Conservation (phyloP, 2,113 vertebrate genomes). For the Chionomys nivalis region DNA sequence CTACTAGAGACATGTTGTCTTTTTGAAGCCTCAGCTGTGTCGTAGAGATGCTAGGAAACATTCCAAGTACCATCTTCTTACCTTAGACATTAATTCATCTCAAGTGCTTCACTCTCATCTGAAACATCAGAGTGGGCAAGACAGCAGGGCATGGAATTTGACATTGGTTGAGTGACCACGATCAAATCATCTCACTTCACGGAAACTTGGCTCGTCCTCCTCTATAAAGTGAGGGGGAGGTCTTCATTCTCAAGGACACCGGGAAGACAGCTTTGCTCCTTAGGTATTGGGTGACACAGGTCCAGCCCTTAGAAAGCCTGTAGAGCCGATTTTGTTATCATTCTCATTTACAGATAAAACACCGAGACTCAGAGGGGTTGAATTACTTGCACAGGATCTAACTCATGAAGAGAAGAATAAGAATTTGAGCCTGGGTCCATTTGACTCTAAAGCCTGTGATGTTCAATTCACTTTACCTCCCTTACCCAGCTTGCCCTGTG, state of each 20-base stretch:
- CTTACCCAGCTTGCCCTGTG: neutral
- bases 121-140: neutral
- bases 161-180: neutral
- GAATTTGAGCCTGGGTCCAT: neutral
- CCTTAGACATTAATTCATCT: neutral
- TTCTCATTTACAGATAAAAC: neutral
- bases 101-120: neutral
- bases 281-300: neutral
- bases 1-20: neutral
- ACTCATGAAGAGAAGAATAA: neutral
- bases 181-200: neutral
- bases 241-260: neutral
- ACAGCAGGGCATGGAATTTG: neutral
- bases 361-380: neutral
- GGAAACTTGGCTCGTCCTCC: neutral
- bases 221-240: neutral
- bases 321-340: neutral
- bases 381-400: neutral
- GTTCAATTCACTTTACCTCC: neutral
- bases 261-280: neutral
- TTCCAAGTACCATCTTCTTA: constrained; percentile 14
- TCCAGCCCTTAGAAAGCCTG: neutral
- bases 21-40: constrained; percentile 18
- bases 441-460: neutral
- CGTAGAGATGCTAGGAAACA: neutral